Evolutionary conservation across 1,140 invertebrate species (phyloP).

Genomic region (Cotesia vestalis): DNA sequence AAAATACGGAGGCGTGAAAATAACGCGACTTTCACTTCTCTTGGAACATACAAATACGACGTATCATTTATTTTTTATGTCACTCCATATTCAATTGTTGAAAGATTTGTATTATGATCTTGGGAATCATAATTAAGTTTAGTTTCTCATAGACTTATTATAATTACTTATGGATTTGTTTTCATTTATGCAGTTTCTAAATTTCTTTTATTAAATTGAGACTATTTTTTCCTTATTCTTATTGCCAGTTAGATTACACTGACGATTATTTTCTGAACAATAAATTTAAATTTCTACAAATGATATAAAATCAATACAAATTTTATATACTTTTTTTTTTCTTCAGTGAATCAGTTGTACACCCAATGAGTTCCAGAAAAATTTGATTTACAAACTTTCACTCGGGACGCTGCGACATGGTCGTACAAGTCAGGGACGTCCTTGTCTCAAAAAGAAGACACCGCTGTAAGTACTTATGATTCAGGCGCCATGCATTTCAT

Average conservation of each 20-base stretch:
- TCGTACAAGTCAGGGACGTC: constrained; percentile 34
- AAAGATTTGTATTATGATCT: not conserved
- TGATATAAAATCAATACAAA: not conserved
- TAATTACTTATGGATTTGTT: too few relatives aligned
- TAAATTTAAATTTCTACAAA: not conserved
- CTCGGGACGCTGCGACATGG: constrained; percentile 28
- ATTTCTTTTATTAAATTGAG: not conserved
- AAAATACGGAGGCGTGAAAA: constrained; percentile 29
- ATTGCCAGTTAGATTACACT: too few relatives aligned
- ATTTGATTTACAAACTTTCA: constrained; percentile 39
- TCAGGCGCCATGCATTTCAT: constrained; percentile 23
- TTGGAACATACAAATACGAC: constrained; percentile 5
- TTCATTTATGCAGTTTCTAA: not conserved
- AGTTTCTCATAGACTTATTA: too few relatives aligned
- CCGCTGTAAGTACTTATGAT: not conserved
- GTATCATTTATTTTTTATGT: not conserved
- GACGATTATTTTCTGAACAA: not conserved
- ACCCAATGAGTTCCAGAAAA: constrained; percentile 19
- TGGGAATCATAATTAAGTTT: not conserved
- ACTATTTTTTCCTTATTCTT: not conserved
- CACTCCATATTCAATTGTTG: constrained; percentile 8
- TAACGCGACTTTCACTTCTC: constrained; percentile 37
- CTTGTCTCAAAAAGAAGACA: constrained; percentile 29
- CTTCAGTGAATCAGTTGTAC: constrained; percentile 2
- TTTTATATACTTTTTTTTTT: not conserved